Percentiles rank a stretch among this genome's conserved stretches.
Conservation (phyloP, 2,113 vertebrate species). For the Syrrhaptes paradoxus region DNA sequence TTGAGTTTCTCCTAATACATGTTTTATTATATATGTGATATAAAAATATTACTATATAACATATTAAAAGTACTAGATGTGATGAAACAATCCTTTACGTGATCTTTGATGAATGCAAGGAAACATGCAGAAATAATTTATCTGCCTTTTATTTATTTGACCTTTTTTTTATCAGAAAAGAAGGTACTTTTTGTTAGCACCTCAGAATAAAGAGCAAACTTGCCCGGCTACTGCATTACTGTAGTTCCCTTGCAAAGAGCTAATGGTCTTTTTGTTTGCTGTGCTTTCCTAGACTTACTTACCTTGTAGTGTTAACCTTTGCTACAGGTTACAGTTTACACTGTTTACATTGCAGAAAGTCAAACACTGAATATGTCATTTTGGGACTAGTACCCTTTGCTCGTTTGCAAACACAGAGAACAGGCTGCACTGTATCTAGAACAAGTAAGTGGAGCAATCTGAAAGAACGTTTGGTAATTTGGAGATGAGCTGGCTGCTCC, state of each 20-base stretch:
- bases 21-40: not conserved
- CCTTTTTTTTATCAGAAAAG: not conserved
- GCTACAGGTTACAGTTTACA: not conserved
- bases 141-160: not conserved
- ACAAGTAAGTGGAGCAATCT: not conserved
- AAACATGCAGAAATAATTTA: not conserved
- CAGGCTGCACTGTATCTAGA: not conserved
- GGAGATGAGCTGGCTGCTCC: not conserved
- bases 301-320: not conserved
- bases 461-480: not conserved
- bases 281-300: not conserved
- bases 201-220: not conserved
- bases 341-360: not conserved
- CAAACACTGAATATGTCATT: not conserved
- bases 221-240: not conserved
- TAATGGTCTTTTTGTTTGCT: not conserved
- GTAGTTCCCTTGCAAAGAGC: not conserved
- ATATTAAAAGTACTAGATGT: not conserved
- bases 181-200: not conserved
- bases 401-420: not conserved
- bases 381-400: not conserved
- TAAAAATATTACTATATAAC: not conserved
- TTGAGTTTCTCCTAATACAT: not conserved
- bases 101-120: not conserved
- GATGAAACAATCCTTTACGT: not conserved